Base-by-base conservation (phyloP, 2,888 invertebrate genomes). In the Drosophila eohydei region DNA sequence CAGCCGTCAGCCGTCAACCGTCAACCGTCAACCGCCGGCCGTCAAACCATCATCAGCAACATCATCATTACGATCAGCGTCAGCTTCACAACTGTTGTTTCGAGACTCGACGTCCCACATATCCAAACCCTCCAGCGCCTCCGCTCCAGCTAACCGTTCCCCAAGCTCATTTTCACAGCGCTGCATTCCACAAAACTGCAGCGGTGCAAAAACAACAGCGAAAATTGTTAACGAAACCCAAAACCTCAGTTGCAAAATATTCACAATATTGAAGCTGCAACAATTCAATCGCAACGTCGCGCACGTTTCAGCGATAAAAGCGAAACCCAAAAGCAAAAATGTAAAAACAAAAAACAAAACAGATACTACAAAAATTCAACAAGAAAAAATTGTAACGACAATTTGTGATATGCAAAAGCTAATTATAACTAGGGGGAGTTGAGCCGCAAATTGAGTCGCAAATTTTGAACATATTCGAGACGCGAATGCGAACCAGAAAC, bases 231-330 rank as follows among this genome's bases (percentile, higher is more conserved):
- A 64, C 73, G 77, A 73, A 76, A 77, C 54, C 52, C 58, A 73
- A 76, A 76, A 60, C 77, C 62, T 50, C 34, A 51, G 41, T 71
- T 75, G 71, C 71, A 67, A 75, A 71, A 75, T 71, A 67, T 75
- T 62, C 58, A 56, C 30, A 56, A 65, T 63, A 78, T 70, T 74
- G 77, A 70, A 70, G 70, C 77, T 78, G 78, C 69, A 74, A 66
- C 74, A 77, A 63, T 60, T 78, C 73, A 76, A 40, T 70, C 77
- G 77, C 77, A 83, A 74, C 84, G 78, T 81, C 62, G 75, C 78
- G 80, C 83, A 83, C 83, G 83, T 87, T 83, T 78, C 51, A 54
- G 71, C 81, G 72, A 83, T 86, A 86, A 83, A 84, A 63, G 32
- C 46, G 70, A 67, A 43, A 5, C 32, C 62, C 43, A 30, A 36